phyloP scores from a whole-genome alignment of 1,140 invertebrate genomes.

The Leptinotarsa defecta region DNA sequence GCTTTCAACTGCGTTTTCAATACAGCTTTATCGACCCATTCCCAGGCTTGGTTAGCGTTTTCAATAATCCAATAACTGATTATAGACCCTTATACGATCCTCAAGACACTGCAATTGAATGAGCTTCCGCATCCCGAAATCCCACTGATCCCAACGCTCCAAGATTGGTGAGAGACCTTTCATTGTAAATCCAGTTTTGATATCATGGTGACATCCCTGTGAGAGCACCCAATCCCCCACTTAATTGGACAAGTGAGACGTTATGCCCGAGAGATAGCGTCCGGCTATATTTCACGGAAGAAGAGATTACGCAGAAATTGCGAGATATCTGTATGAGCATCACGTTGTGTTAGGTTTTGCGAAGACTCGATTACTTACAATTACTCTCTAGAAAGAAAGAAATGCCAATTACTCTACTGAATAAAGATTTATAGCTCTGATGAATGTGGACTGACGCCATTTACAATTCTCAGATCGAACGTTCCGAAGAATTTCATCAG shows the following conservation, averaged over 20 bases:
- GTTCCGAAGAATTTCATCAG: not conserved
- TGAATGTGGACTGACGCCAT: not conserved
- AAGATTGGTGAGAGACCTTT: not conserved
- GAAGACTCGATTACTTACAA: slow-evolving; percentile 1
- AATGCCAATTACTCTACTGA: not conserved
- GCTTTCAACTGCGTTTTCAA: no score
- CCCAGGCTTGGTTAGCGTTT: no score
- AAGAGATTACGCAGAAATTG: slow-evolving; percentile 5
- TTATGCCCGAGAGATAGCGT: not conserved
- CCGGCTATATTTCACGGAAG: not conserved
- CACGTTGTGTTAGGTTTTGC: slow-evolving; percentile 5
- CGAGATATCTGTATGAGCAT: slow-evolving; percentile 1
- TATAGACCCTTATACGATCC: no score
- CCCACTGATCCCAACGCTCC: no score
- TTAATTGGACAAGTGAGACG: slow-evolving; percentile 5
- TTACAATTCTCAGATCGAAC: not conserved
- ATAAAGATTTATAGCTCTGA: not conserved
- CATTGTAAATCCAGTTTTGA: not conserved
- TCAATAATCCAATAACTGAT: no score
- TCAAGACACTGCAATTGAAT: no score
- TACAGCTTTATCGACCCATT: no score
- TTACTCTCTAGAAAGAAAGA: slow-evolving; percentile 2
- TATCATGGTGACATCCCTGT: not conserved
- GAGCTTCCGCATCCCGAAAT: no score
- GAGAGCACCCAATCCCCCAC: not conserved